Conservation (phyloP, 2,888 invertebrate genomes). For the Alloplasta piceator region DNA sequence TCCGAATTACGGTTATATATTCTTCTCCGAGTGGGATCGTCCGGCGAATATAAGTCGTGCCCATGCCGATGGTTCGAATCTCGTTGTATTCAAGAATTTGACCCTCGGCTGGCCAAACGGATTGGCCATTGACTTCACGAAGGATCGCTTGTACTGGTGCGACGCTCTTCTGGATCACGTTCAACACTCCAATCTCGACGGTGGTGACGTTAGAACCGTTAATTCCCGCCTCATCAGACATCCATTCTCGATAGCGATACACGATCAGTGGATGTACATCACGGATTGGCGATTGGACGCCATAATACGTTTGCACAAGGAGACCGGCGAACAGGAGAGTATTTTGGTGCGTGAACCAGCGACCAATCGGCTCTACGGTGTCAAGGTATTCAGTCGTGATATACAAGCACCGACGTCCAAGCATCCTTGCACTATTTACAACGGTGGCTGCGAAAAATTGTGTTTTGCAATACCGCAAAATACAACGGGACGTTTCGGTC, state of each 20-base stretch:
- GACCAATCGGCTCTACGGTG: slow-evolving; percentile 95
- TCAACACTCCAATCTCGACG: slow-evolving; percentile 96
- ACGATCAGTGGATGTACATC: slow-evolving; percentile 96
- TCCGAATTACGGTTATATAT: slow-evolving; percentile 96
- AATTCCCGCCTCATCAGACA: slow-evolving; percentile 93
- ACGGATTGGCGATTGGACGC: slow-evolving; percentile 99
- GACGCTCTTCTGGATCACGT: slow-evolving; percentile 98
- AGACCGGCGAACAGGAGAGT: slow-evolving; percentile 94
- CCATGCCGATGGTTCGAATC: slow-evolving; percentile 93
- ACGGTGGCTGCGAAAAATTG: slow-evolving; percentile 96
- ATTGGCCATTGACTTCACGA: slow-evolving; percentile 94
- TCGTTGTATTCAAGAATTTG: slow-evolving; percentile 94
- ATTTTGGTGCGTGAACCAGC: slow-evolving; percentile 95
- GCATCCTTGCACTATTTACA: slow-evolving; percentile 93
- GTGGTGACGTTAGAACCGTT: slow-evolving; percentile 95
- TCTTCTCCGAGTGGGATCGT: slow-evolving; percentile 98
- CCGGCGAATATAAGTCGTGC: slow-evolving; percentile 98
- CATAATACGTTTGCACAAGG: slow-evolving; percentile 94
- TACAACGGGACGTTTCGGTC: slow-evolving; percentile 73
- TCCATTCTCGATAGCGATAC: slow-evolving; percentile 96
- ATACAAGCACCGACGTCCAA: slow-evolving; percentile 88
- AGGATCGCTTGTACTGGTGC: slow-evolving; percentile 97
- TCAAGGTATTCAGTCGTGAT: slow-evolving; percentile 92
- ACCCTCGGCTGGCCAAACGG: slow-evolving; percentile 99
- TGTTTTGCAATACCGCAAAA: slow-evolving; percentile 95